These are phyloP conservation scores for Boleophthalmus pectinirostris DNA, from an alignment of 2,113 vertebrate species.

Conservation along the genomic window DNA sequence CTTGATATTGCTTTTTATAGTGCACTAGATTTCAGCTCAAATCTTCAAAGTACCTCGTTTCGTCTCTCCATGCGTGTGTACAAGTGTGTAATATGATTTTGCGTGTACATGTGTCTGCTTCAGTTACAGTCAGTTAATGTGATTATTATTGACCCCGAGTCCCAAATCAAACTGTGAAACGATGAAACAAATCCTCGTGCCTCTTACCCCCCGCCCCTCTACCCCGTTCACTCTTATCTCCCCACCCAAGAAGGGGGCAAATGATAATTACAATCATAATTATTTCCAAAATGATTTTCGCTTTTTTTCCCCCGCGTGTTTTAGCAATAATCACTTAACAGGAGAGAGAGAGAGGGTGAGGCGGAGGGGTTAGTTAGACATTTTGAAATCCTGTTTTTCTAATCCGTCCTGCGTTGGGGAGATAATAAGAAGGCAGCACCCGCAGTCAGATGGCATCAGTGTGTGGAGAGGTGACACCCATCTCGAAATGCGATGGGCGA, in stretches of 20 bases:
- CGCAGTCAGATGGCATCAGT: slow-evolving; percentile 75
- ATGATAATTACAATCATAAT: slow-evolving; percentile 75
- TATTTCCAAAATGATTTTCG: slow-evolving; percentile 67
- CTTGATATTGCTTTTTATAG: too few species aligned
- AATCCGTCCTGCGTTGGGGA: slow-evolving; percentile 72
- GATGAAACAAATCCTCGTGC: slow-evolving; percentile 65
- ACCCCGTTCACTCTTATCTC: slow-evolving; percentile 69
- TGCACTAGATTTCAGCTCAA: neutral
- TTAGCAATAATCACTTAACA: slow-evolving; percentile 76
- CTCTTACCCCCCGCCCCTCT: slow-evolving; percentile 21
- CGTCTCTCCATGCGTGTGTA: neutral
- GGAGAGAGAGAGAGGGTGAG: slow-evolving; percentile 47
- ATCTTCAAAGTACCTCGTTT: neutral
- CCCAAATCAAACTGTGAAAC: slow-evolving; percentile 63
- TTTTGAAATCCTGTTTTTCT: slow-evolving; percentile 74
- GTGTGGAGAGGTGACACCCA: slow-evolving; percentile 58
- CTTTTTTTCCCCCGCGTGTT: slow-evolving; percentile 33
- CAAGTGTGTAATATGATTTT: slow-evolving; percentile 1
- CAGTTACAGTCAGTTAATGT: slow-evolving; percentile 21
- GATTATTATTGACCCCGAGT: slow-evolving; percentile 40
- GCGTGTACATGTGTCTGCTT: slow-evolving; percentile 1
- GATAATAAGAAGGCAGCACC: slow-evolving; percentile 72
- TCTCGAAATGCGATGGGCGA: slow-evolving; percentile 28
- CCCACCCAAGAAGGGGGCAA: slow-evolving; percentile 52
- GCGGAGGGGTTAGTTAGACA: slow-evolving; percentile 51